A percentile compares a stretch with the other conserved stretches of the same genome.
phyloP scores from a whole-genome alignment of 1,140 invertebrate genomes.

The Lepidostoma basale region DNA sequence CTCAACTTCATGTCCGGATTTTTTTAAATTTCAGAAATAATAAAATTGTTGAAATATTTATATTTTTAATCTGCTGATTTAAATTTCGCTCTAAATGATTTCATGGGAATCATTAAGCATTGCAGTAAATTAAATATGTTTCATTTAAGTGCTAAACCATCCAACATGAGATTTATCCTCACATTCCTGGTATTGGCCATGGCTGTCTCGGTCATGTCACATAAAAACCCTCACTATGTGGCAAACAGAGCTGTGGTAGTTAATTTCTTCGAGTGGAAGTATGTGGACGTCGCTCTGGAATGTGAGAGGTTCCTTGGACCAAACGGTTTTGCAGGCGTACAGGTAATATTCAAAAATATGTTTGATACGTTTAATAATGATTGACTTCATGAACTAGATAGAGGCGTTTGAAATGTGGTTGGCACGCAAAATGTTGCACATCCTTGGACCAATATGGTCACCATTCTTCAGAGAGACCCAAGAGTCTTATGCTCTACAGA shows the following conservation, averaged over 20 bases:
- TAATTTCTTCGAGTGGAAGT: conserved; percentile 84
- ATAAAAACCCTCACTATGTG: conserved; percentile 50
- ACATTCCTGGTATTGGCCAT: conserved; percentile 17
- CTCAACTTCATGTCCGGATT: too few species aligned
- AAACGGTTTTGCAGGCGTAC: conserved; percentile 75
- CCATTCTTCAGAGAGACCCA: too few species aligned
- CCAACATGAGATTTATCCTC: background rate
- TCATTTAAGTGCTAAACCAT: background rate
- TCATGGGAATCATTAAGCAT: background rate
- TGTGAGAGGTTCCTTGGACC: conserved; percentile 82
- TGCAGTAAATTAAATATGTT: background rate
- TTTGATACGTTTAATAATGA: too few species aligned
- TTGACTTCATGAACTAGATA: too few species aligned
- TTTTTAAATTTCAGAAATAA: background rate
- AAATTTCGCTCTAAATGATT: background rate
- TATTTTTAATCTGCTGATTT: background rate
- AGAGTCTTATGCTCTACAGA: too few species aligned
- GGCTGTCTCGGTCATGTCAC: background rate
- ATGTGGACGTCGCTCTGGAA: conserved; percentile 80
- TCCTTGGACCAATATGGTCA: too few species aligned
- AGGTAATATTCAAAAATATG: too few species aligned
- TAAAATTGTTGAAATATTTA: too few species aligned
- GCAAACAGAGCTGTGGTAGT: conserved; percentile 65
- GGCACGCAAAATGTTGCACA: too few species aligned
- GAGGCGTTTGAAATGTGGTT: too few species aligned